Base-by-base conservation (phyloP, 2,113 vertebrate species). In the Antidorcas marsupialis region DNA sequence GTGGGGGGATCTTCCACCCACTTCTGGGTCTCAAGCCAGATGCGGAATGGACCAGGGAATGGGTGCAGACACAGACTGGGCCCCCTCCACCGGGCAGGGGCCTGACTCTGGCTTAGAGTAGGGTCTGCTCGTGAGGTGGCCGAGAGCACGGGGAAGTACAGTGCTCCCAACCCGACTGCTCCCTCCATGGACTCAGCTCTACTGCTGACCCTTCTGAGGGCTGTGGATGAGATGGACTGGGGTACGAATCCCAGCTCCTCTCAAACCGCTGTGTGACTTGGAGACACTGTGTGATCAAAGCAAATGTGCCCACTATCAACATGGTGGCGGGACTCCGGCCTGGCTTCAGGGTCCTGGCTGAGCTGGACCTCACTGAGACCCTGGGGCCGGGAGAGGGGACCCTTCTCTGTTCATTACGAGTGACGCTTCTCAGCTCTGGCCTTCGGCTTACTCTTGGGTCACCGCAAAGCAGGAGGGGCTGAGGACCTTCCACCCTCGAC, bases 321-420 rank as follows among this genome's bases (percentile, higher is more conserved):
- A 39, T 39, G 67, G 23, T 12, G 19, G 67, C 11, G 10, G n/a
- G 67, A 12, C n/a, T 10, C 21, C 3, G 21, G 79, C n/a, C 93
- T 57, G 47, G 1, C 19, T 12, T 82, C 0, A 2, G 45, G 43
- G 25, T 13, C 59, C 12, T 3, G 19, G 53, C 52, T 7, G 71
- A 23, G 52, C 94, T 9, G 5, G 11, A 12, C 12, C 6, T 15
- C 2, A 10, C 57, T 11, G 30, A 25, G 90, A 19, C 59, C 16
- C 5, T 3, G 52, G 39, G 23, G 11, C 57, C 0, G 2, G 16
- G 12, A 25, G 0, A 9, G 47, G 0, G 9, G 47, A 11, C 25
- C 17, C 78, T 1, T 19, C 30, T 59, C 47, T 43, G 39, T 10
- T 39, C 39, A 12, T 14, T 7, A 19, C 3, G 1, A 1, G 59